Evolutionary conservation across 2,797 vertebrate species (phyloP).

Genomic region (Smutsia gigantea): DNA sequence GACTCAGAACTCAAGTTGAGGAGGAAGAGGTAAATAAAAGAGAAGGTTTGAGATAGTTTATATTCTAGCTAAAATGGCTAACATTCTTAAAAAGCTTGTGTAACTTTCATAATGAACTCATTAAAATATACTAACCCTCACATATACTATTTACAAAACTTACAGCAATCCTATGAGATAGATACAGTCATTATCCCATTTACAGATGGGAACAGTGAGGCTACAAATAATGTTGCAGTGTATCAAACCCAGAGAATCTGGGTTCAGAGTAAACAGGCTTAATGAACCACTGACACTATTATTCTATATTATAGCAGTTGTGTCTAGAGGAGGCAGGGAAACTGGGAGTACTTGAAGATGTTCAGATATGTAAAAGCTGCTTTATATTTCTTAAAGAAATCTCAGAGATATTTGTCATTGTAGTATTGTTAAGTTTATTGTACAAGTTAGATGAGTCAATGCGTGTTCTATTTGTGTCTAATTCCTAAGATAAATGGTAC

Average conservation of each 20-base stretch:
- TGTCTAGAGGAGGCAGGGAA: not conserved
- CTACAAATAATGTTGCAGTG: not conserved
- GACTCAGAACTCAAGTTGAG: not conserved
- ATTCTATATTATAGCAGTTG: not conserved
- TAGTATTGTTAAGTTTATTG: not conserved
- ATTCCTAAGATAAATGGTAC: not conserved
- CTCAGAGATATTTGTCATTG: not conserved
- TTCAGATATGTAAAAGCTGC: not conserved
- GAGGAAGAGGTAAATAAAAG: not conserved
- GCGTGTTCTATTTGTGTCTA: not conserved
- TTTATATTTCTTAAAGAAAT: not conserved
- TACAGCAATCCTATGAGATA: no score
- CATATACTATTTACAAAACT: not conserved
- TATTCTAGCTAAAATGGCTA: not conserved
- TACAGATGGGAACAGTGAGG: not conserved
- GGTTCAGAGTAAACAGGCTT: not conserved
- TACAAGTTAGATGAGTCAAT: not conserved
- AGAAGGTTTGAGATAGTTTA: not conserved
- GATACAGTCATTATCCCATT: not conserved
- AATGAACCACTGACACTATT: not conserved
- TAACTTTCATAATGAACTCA: not conserved
- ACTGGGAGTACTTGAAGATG: not conserved
- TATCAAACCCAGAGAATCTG: not conserved
- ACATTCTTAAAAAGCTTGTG: not conserved
- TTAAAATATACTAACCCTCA: not conserved